Evolutionary conservation across 2,888 invertebrate species (phyloP).

Genomic region (Gryllus longicercus): DNA sequence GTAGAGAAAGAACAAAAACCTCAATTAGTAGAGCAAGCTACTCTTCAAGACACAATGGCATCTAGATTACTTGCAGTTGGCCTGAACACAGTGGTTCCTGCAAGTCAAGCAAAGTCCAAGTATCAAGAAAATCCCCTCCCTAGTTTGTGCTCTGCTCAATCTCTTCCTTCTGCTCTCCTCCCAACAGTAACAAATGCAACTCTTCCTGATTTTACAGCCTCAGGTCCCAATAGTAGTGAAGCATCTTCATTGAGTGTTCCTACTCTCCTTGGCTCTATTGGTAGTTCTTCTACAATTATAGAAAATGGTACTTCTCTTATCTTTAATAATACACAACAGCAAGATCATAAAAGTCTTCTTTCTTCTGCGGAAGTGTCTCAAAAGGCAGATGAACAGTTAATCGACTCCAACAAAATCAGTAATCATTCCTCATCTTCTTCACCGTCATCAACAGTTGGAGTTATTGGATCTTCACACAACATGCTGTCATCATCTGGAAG

Average conservation of each 20-base stretch:
- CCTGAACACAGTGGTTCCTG: background rate
- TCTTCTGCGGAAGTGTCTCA: background rate
- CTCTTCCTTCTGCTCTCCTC: background rate
- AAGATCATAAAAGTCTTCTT: background rate
- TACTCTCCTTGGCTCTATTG: background rate
- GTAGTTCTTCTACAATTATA: background rate
- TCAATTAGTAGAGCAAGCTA: background rate
- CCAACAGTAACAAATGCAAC: background rate
- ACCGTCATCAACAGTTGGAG: background rate
- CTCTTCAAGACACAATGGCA: background rate
- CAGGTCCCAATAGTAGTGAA: background rate
- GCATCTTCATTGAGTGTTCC: background rate
- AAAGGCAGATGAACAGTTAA: background rate
- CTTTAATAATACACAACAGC: background rate
- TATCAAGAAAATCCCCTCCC: slow-evolving; percentile 18
- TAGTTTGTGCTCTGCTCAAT: background rate
- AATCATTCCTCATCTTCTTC: background rate
- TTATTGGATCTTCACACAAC: background rate
- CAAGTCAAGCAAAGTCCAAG: background rate
- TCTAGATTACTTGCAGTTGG: background rate
- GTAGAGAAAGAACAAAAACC: slow-evolving; percentile 24
- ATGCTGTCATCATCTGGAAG: background rate
- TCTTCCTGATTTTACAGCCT: background rate
- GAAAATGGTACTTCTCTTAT: background rate
- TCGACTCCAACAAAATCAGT: background rate